These are phyloP conservation scores for Heliconius erato DNA, from an alignment of 2,888 invertebrate genomes.

Conservation along the genomic window DNA sequence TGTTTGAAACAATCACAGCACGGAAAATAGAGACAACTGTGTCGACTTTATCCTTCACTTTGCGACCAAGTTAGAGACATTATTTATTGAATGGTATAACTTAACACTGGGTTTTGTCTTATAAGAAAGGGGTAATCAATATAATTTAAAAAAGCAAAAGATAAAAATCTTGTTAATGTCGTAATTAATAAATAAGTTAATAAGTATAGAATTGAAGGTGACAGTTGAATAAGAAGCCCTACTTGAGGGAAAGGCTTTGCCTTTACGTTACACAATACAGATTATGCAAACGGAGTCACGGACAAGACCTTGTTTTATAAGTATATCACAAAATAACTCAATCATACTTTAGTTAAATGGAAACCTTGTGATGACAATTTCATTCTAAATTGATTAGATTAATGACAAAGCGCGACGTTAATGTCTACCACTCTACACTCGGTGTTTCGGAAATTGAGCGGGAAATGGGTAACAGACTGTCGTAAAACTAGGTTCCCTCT, in stretches of 20 bases:
- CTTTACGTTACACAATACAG: constrained; percentile 18
- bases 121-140: no score
- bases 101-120: background rate
- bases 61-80: background rate
- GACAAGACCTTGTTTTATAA: background rate
- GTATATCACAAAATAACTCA: constrained; percentile 5
- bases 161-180: background rate
- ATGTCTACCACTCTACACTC: no score
- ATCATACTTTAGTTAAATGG: background rate
- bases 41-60: background rate
- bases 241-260: constrained; percentile 20
- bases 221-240: constrained; percentile 31
- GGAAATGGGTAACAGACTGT: no score
- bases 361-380: background rate
- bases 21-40: no score
- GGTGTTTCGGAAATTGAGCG: no score
- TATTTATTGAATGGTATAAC: background rate
- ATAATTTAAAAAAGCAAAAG: no score
- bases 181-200: constrained; percentile 14
- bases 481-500: no score
- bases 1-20: no score
- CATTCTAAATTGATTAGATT: background rate
- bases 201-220: constrained; percentile 14
- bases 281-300: constrained; percentile 24
- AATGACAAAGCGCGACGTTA: no score